Evolutionary conservation across 1,140 invertebrate species (phyloP).

Genomic region (Sarcophaga bullata): DNA sequence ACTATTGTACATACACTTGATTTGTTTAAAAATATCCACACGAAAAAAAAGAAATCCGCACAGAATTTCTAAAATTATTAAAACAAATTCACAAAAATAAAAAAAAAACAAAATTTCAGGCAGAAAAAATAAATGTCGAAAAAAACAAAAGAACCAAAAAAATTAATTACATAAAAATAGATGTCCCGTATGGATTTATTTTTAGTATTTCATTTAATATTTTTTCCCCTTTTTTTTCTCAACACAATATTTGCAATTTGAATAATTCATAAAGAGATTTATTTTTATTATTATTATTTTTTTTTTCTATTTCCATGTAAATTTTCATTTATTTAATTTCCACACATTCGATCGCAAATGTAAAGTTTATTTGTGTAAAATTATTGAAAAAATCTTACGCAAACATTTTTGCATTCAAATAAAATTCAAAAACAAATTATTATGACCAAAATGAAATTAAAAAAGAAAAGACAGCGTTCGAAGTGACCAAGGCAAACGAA

Average conservation of each 20-base stretch:
- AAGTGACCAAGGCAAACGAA: constrained; percentile 38
- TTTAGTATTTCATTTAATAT: constrained; percentile 49
- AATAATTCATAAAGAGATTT: neutral
- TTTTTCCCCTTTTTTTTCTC: neutral
- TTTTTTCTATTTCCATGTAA: constrained; percentile 23
- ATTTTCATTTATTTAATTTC: neutral
- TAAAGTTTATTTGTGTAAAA: neutral
- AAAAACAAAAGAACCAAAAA: neutral
- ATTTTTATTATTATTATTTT: neutral
- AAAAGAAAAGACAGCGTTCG: constrained; percentile 30
- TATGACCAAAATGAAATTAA: neutral
- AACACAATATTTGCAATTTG: neutral
- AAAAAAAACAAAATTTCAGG: too few relatives aligned
- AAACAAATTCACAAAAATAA: too few relatives aligned
- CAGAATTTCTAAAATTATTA: too few relatives aligned
- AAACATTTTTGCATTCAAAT: constrained; percentile 40
- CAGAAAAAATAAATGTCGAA: too few relatives aligned
- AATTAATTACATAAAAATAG: constrained; percentile 66
- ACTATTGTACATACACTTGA: too few relatives aligned
- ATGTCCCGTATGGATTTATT: constrained; percentile 63
- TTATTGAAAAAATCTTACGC: constrained; percentile 22
- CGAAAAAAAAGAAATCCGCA: too few relatives aligned
- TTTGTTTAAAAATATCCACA: too few relatives aligned
- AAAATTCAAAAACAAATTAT: too few relatives aligned
- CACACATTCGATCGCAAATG: neutral